These are phyloP conservation scores for Coregonus sp. DNA, from an alignment of 2,797 vertebrate genomes.

Conservation along the genomic window DNA sequence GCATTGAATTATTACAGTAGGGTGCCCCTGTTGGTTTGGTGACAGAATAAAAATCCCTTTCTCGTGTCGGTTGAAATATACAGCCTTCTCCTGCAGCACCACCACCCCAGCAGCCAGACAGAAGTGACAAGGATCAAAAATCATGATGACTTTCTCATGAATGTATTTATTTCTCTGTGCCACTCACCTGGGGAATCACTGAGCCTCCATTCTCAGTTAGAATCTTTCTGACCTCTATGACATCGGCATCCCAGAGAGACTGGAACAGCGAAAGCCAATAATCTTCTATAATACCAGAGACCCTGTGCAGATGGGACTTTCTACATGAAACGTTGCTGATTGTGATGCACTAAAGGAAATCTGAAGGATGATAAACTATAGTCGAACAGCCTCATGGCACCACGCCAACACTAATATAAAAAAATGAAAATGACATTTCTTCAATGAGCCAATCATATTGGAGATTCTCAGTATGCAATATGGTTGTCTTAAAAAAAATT, in stretches of 20 bases:
- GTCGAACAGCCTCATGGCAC: background rate
- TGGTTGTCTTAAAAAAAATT: background rate
- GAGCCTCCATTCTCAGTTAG: background rate
- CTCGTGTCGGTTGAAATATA: background rate
- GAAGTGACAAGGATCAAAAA: conserved; percentile 13
- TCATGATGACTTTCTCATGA: conserved; percentile 11
- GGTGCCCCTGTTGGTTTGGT: background rate
- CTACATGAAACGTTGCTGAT: background rate
- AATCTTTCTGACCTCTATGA: background rate
- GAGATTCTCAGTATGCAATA: background rate
- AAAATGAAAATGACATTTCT: background rate
- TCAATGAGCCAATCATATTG: background rate
- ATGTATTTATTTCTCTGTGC: conserved; percentile 5
- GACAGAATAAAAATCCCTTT: background rate
- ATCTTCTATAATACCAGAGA: background rate
- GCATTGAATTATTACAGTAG: background rate
- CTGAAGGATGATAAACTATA: background rate
- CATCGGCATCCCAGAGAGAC: background rate
- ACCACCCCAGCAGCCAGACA: conserved; percentile 1
- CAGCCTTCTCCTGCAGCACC: background rate
- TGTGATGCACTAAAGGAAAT: background rate
- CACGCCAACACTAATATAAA: background rate
- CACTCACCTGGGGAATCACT: background rate
- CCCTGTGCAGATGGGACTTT: background rate
- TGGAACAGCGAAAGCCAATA: background rate